Evolutionary conservation across 2,797 vertebrate genomes (phyloP).

Genomic region (Falco concolor): DNA sequence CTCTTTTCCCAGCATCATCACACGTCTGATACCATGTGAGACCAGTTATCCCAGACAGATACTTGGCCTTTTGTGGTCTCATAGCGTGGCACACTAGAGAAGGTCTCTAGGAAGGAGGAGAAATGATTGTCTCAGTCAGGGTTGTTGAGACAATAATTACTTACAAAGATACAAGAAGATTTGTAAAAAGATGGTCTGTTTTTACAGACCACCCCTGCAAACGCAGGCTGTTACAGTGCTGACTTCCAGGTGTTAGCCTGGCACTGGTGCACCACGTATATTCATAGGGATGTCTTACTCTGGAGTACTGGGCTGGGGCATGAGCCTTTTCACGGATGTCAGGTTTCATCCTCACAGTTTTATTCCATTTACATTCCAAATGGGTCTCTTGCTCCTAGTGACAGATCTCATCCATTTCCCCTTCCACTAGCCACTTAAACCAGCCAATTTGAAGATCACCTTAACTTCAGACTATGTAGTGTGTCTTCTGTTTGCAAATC

Average conservation of each 20-base stretch:
- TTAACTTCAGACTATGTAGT: neutral
- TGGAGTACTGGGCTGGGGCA: neutral
- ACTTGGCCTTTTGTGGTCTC: neutral
- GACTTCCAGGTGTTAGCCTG: neutral
- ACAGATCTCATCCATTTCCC: neutral
- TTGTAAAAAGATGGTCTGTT: neutral
- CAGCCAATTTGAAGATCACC: neutral
- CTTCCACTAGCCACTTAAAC: neutral
- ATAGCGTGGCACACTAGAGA: neutral
- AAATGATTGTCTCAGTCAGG: neutral
- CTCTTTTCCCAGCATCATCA: neutral
- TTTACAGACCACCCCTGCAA: accelerated
- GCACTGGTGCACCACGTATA: neutral
- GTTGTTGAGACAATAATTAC: neutral
- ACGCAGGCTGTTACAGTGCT: neutral
- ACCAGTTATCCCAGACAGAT: neutral
- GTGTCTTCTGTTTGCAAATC: neutral
- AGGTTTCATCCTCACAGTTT: neutral
- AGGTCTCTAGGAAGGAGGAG: neutral
- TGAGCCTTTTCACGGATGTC: neutral
- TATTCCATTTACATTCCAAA: neutral
- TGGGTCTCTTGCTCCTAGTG: neutral
- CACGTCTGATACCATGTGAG: neutral
- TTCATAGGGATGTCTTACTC: neutral
- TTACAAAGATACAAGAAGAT: neutral